Evolutionary conservation across 2,113 vertebrate species (phyloP), one percentile per base, ranked within the genome.

Genomic region (Meriones unguiculatus): DNA sequence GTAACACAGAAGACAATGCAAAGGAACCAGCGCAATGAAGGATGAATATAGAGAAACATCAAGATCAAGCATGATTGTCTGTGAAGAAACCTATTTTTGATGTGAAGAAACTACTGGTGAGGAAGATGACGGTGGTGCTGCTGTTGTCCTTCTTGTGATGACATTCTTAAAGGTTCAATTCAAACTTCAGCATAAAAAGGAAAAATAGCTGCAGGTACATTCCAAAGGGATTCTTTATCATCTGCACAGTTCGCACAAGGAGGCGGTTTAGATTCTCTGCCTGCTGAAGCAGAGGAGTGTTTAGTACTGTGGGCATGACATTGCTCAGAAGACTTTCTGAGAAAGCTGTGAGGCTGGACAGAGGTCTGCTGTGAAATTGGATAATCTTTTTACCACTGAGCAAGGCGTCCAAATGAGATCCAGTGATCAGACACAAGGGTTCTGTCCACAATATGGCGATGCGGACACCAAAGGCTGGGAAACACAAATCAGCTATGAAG

Each of bases 391-490:
- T 30, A 5, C 2, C 1, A 22, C 14, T 0, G 32, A 73, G 28
- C 32, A 50, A 52, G 69, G 50, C 10, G 11, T n/a, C 35, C n/a
- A 9, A 0, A 1, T 0, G 70, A 69, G 30, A 76, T 4, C 38
- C 25, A 32, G 17, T 1, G 24, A 28, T 1, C 9, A 18, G n/a
- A 41, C 12, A n/a, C 59, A 62, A 54, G 5, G 13, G 22, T 69
- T 3, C 7, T 6, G 9, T 8, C 12, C 11, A 14, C 11, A 54
- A 0, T 5, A 3, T 11, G 30, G 1, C 10, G 41, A 41, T 4
- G 22, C 5, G 65, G 22, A 65, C 14, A n/a, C 11, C 35, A 4
- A 86, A 52, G 2, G 18, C 11, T 5, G 17, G 54, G 32, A 30
- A 24, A 25, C 41, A 65, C 38, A 69, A 91, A 46, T 54, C 13